Conservation (phyloP, 2,113 vertebrate genomes). For the Hemiprocne comata region DNA sequence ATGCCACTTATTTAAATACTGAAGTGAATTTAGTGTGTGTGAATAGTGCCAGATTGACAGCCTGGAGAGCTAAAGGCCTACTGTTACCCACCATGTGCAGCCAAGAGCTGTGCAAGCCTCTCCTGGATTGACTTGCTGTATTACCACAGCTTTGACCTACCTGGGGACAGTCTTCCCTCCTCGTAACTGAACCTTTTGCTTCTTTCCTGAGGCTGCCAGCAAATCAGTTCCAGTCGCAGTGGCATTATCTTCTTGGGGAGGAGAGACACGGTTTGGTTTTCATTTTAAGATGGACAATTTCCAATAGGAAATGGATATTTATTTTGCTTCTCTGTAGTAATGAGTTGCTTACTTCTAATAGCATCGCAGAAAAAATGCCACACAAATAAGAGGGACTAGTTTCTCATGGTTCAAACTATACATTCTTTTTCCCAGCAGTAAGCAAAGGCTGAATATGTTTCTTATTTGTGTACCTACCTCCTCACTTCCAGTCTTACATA, state of each 20-base stretch:
- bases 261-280: not conserved
- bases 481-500: not conserved
- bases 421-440: not conserved
- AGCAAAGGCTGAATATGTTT: not conserved
- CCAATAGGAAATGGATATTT: slow-evolving; percentile 40
- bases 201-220: not conserved
- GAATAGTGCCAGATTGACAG: slow-evolving; percentile 47
- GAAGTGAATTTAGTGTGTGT: slow-evolving; percentile 61
- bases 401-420: not conserved
- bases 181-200: not conserved
- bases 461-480: not conserved
- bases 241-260: not conserved
- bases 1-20: slow-evolving; percentile 38
- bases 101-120: not conserved
- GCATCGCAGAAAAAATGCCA: not conserved
- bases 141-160: not conserved
- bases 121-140: not conserved
- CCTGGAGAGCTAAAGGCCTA: not conserved
- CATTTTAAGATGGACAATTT: slow-evolving; percentile 13
- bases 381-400: not conserved
- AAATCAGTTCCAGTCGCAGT: slow-evolving; percentile 60
- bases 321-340: not conserved
- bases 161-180: not conserved
- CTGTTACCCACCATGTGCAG: not conserved
- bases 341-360: not conserved